A percentile compares a stretch with the other conserved stretches of the same genome.
These are phyloP conservation scores for Hyles lineata DNA, from an alignment of 2,888 invertebrate genomes.

Conservation along the genomic window DNA sequence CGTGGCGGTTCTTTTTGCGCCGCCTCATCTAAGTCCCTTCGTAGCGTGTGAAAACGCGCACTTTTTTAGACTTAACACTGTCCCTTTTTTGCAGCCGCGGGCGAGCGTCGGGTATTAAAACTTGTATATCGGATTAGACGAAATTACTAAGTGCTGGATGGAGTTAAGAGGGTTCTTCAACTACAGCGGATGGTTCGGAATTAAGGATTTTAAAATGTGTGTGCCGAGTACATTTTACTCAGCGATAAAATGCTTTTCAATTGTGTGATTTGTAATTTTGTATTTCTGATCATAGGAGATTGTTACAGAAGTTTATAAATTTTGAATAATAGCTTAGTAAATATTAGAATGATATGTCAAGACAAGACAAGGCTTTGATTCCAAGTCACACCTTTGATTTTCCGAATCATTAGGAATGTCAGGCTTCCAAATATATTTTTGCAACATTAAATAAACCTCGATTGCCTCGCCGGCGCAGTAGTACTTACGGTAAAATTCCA, in stretches of 20 bases:
- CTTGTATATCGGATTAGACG: slow-evolving; percentile 81
- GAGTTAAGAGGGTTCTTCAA: slow-evolving; percentile 63
- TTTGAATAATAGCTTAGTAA: no score
- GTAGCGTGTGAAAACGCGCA: slow-evolving; percentile 80
- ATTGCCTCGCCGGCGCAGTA: no score
- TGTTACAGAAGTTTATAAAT: no score
- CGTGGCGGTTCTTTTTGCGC: neutral
- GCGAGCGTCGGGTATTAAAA: slow-evolving; percentile 76
- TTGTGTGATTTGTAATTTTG: neutral
- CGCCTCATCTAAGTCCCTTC: slow-evolving; percentile 22
- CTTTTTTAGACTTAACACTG: slow-evolving; percentile 75
- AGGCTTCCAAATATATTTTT: no score
- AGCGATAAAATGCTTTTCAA: neutral
- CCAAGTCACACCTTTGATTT: no score
- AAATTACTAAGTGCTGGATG: slow-evolving; percentile 78
- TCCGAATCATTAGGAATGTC: no score
- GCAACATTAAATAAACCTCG: no score
- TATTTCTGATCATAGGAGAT: no score
- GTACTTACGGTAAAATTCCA: no score
- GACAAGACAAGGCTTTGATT: no score
- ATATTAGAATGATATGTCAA: no score
- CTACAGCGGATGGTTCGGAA: slow-evolving; percentile 26
- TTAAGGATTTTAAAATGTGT: slow-evolving; percentile 28
- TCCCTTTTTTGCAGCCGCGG: slow-evolving; percentile 80
- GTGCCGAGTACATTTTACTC: neutral